Evolutionary conservation across 2,797 vertebrate genomes (phyloP), one percentile per base, ranked within the genome.

Genomic region (Enteromius afrohamiltoni): DNA sequence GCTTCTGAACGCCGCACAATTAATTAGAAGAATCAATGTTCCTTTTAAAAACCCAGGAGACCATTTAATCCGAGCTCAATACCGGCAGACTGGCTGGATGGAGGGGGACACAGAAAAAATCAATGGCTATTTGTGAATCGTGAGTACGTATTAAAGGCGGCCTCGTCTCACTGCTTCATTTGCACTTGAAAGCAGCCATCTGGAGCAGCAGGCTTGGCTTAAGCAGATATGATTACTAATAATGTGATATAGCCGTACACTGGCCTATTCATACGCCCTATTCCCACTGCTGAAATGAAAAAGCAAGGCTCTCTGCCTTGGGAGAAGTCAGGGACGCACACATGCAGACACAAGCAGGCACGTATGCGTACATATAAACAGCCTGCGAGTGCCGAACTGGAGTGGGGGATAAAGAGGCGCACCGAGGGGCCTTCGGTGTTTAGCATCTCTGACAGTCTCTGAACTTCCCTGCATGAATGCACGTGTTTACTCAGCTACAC

Each of bases 131-230:
- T 99, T 99, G 97, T 98, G 97, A 98, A 97, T 98, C 96, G 97
- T 97, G 97, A 99, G 97, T 99, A 97, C 96, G 97, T 98, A 99
- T 99, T 98, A 99, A 99, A 98, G 96, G 83, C 97, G 98, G 97
- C 99, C 97, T 97, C 95, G 96, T 98, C 97, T 97, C 97, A 97
- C 97, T 97, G 97, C 96, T 98, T 99, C 97, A 99, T 99, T 99
- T 99, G 97, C 98, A 99, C 98, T 99, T 99, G 98, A 99, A 99
- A 99, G 98, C 98, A 97, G 97, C 98, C 98, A 99, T 99, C 98
- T 99, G 98, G 97, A 98, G 97, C 97, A 96, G 97, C 96, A 97
- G 97, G 98, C 98, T 99, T 98, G 97, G 97, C 97, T 97, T 98
- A 98, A 98, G 97, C 97, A 99, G 98, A 99, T 99, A 99, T 98